These are phyloP conservation scores for Elgonia sp. DNA, from an alignment of 2,888 invertebrate species.

Conservation along the genomic window DNA sequence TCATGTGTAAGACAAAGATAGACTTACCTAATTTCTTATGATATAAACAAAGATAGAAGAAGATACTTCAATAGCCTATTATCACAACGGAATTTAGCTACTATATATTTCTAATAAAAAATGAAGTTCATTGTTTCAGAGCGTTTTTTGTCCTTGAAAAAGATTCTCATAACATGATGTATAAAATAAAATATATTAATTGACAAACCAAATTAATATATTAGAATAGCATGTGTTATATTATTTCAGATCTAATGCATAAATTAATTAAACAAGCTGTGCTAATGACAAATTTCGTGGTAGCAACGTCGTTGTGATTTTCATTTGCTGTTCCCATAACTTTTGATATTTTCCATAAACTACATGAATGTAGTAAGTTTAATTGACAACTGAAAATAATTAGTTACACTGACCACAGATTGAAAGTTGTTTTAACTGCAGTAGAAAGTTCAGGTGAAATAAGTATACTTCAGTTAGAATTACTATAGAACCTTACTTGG, in stretches of 20 bases:
- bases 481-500: constrained; percentile 34
- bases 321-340: background rate
- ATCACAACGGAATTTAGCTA: too few species aligned
- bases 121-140: too few species aligned
- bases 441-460: constrained; percentile 39
- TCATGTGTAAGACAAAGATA: too few species aligned
- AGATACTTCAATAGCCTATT: too few species aligned
- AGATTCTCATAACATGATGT: too few species aligned
- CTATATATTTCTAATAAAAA: too few species aligned
- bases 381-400: constrained; percentile 41
- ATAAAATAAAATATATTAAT: too few species aligned
- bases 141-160: too few species aligned
- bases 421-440: constrained; percentile 52
- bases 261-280: background rate
- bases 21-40: too few species aligned
- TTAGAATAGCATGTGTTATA: background rate
- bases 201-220: background rate
- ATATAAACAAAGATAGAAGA: too few species aligned
- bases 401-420: constrained; percentile 33
- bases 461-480: constrained; percentile 38
- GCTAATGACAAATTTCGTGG: background rate
- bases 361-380: constrained; percentile 23
- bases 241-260: background rate
- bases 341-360: constrained; percentile 26
- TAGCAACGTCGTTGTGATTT: background rate